Evolutionary conservation across 2,113 vertebrate species (phyloP), one percentile per base, ranked within the genome.

Genomic region (Tinamus guttatus): DNA sequence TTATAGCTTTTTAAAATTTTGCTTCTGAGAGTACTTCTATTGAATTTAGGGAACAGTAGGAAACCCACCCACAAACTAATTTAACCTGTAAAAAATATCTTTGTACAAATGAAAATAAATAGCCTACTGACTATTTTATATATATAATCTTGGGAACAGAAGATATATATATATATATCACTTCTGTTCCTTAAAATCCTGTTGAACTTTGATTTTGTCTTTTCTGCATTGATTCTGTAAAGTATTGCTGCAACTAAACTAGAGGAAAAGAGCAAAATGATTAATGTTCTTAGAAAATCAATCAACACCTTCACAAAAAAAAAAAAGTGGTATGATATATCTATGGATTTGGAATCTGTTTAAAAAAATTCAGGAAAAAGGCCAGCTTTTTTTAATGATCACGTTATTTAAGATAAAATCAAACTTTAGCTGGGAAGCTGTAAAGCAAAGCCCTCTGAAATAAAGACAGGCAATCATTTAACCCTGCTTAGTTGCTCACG

Each of bases 51-150:
- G 62, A 96, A 62, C 88, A 86, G 80, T 92, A 92, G 90, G 74
- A 94, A 96, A 87, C 32, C 41, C 80, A 69, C 73, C 69, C 62
- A 92, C 32, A 1, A 6, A 22, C 60, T 91, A 90, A 93, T 84
- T 88, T 86, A 90, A 92, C 88, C 58, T 87, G 71, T 93, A 94
- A 93, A 96, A 93, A 58, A 81, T 89, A 58, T 89, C 73, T 78
- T 90, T 83, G 56, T 93, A 73, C 56, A 52, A 75, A 56, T n/a
- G 54, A 21, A n/a, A 63, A 49, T 60, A 62, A 43, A 11, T 62
- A 81, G 32, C 25, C 32, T 88, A 32, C 51, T 85, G 67, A 54
- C 49, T 93, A 41, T 78, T 96, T 90, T n/a, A 68, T 78, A 11
- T 38, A 59, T 75, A 30, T 30, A 47, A 49, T 49, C 49, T 49